These are phyloP conservation scores for Polypterus senegalus DNA, from an alignment of 2,113 vertebrate species.

Conservation along the genomic window DNA sequence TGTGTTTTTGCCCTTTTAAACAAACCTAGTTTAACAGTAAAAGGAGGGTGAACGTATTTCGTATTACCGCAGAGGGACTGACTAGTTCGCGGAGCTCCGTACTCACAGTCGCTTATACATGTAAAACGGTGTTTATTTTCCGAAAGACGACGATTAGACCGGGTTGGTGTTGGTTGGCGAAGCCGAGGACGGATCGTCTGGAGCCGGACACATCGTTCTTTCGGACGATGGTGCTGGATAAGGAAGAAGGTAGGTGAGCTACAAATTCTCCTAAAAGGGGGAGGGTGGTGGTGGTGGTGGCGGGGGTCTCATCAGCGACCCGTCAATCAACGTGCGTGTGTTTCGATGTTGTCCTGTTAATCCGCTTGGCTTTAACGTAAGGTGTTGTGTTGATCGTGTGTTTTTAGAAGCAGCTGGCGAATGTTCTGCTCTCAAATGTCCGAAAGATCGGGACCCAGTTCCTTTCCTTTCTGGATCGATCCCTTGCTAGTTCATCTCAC, in stretches of 20 bases:
- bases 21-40: too few species aligned
- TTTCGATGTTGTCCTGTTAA: not conserved
- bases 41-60: too few species aligned
- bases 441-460: too few species aligned
- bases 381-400: too few species aligned
- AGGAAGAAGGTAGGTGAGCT: slow-evolving; percentile 95
- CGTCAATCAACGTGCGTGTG: slow-evolving; percentile 7
- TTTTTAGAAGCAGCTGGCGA: not conserved
- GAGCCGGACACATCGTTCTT: slow-evolving; percentile 66
- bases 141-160: slow-evolving; percentile 28
- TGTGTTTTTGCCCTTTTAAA: too few species aligned
- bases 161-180: slow-evolving; percentile 56
- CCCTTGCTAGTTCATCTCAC: not conserved
- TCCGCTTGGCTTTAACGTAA: too few species aligned
- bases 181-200: slow-evolving; percentile 74
- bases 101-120: too few species aligned
- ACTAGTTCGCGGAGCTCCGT: too few species aligned
- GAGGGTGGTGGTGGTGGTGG: slow-evolving; percentile 10
- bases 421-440: too few species aligned
- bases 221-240: slow-evolving; percentile 98
- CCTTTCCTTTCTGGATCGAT: not conserved
- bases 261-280: slow-evolving; percentile 4
- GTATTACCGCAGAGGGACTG: slow-evolving; percentile 26
- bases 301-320: slow-evolving; percentile 14
- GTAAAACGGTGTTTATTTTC: slow-evolving; percentile 26